Evolutionary conservation across 1,140 invertebrate species (phyloP).

Genomic region (Ceratina japonica): DNA sequence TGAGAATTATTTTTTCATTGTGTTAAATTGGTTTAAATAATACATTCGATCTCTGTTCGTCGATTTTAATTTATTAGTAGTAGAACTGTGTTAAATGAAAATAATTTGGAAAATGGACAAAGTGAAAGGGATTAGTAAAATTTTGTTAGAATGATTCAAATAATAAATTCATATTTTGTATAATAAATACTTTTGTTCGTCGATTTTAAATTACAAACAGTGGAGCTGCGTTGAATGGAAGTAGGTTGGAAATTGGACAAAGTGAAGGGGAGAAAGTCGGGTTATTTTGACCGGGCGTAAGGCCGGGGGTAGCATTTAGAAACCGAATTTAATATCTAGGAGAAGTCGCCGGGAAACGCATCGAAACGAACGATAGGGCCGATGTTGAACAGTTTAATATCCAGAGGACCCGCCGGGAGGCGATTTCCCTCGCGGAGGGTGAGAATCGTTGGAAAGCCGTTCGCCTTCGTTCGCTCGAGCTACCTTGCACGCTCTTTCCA

Average conservation of each 20-base stretch:
- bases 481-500: conserved; percentile 36
- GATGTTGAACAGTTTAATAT: conserved; percentile 67
- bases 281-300: conserved; percentile 30
- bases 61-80: too few relatives aligned
- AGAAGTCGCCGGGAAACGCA: conserved; percentile 59
- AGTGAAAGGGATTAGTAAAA: too few relatives aligned
- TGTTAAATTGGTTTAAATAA: too few relatives aligned
- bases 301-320: conserved; percentile 58
- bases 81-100: too few relatives aligned
- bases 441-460: conserved; percentile 57
- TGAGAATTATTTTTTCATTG: too few relatives aligned
- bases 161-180: too few relatives aligned
- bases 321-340: conserved; percentile 63
- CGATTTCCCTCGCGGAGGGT: conserved; percentile 57
- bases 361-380: conserved; percentile 62
- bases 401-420: conserved; percentile 51
- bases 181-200: too few relatives aligned
- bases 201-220: too few relatives aligned
- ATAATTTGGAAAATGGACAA: too few relatives aligned
- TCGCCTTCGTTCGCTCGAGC: conserved; percentile 57
- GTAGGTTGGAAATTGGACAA: background rate
- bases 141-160: too few relatives aligned
- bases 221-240: too few relatives aligned
- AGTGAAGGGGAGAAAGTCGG: background rate
- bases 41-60: too few relatives aligned